Evolutionary conservation across 2,888 invertebrate genomes (phyloP), one percentile per base, ranked within the genome.

Genomic region (Diabrotica balteata): DNA sequence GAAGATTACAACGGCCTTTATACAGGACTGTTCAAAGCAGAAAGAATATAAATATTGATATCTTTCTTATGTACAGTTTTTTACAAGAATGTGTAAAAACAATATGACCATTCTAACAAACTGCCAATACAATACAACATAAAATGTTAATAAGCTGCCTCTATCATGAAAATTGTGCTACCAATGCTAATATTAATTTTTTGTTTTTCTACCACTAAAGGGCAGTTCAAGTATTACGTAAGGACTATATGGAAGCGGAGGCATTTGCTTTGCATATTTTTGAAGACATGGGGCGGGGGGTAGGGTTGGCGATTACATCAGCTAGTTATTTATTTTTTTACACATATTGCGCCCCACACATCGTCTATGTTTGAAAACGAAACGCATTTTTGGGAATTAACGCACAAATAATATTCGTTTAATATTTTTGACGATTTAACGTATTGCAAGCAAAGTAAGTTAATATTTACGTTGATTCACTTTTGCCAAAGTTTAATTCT

Each of bases 401-500:
- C 4, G 50, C 50, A 17, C 17, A 50, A 50, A 50, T 50, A 50
- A 50, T 50, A n/a, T 53, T 53, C 42, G 2, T 51, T 51, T 11
- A 11, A n/a, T n/a, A n/a, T n/a, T n/a, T n/a, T n/a, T n/a, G 51
- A 51, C 51, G 51, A 51, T 8, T 51, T 10, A 2, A 51, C 53
- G 17, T 22, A 53, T 53, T 53, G 53, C 32, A 53, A 53, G 32
- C 53, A 53, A 53, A 53, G 53, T 44, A 53, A 53, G 22, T 53
- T 32, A 53, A 53, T 32, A 53, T 53, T 53, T 53, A 44, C 32
- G 7, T 53, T 53, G 4, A 53, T 53, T 6, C 53, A 17, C 53
- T 10, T 51, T 51, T 1, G 51, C 51, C 51, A 51, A 51, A 9
- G 51, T 51, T 51, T 2, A 51, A 51, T 32, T n/a, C 43, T 54